Evolutionary conservation across 2,113 vertebrate genomes (phyloP), one percentile per base, ranked within the genome.

Genomic region (Crotophaga sulcirostris): DNA sequence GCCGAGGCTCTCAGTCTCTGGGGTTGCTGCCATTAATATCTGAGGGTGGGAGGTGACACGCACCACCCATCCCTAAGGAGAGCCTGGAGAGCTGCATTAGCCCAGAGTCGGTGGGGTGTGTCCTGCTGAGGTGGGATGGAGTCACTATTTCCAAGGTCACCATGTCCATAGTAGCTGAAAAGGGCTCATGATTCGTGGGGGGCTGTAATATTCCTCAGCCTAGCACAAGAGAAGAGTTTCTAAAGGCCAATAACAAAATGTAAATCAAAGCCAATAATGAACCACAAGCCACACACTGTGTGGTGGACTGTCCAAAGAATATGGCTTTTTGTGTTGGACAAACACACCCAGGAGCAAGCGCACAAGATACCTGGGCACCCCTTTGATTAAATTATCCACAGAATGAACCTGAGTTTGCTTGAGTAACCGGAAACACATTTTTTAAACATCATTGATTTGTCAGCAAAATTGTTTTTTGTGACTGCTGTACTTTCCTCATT

Each of bases 1-100:
- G 66, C 2, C 0, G 24, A 56, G 45, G 38, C 13, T 11, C 45
- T 52, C 11, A 0, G 13, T 28, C 36, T 10, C 31, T 1, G 1
- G 56, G 3, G 14, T 7, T 10, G 29, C 18, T 55, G 9, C 14
- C 9, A 2, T 24, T 49, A 14, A n/a, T 42, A 1, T 10, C 14
- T 7, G 40, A 21, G 52, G 17, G 36, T 33, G 29, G 38, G 73
- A 52, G 52, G 36, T 31, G 62, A n/a, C 44, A 51, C 4, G 6
- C 42, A 29, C 16, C 55, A 5, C 25, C 52, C 25, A 0, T n/a
- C 40, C 44, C 44, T 18, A 5, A 58, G 33, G 2, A 25, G 15
- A 21, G 8, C 33, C 1, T 1, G 34, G 34, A 67, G 34, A 59
- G 34, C 29, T 38, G 73, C 17, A 0, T 13, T 19, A 11, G 4